Evolutionary conservation across 2,797 vertebrate species (phyloP), one percentile per base, ranked within the genome.

Genomic region (Apodemus agrarius): DNA sequence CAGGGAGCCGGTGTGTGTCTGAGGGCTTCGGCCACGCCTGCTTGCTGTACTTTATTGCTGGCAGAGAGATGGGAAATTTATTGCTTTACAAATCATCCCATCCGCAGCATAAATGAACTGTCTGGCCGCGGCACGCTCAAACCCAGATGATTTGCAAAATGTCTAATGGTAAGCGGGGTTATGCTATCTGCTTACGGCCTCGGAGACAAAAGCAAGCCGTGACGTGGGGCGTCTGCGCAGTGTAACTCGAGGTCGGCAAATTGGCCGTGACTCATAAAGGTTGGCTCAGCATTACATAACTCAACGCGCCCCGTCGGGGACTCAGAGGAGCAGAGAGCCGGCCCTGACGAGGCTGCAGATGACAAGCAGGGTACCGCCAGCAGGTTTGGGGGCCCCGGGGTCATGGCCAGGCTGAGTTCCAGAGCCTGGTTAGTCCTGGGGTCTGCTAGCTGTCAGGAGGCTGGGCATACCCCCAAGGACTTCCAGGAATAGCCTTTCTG

Each of bases 51-150:
- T 98, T 97, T 97, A 76, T 94, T 91, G 96, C 93, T 98, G 98
- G 98, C 98, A 98, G 90, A 97, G 94, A 97, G 97, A 97, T 97
- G 97, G 96, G 96, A 98, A 98, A 98, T 98, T 98, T 98, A 97
- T 99, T 98, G 96, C 98, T 98, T 98, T 98, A 96, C 96, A 93
- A 98, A 97, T 98, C 98, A 97, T 98, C 95, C 96, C 96, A 81
- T 93, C 98, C 97, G 49, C 2, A 0, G 97, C 92, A 95, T 97
- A 98, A 98, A 98, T 97, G 98, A 98, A 98, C 98, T 98, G 97
- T 97, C 98, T 98, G 97, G 85, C 61, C 96, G 95, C 94, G 22
- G 98, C 67, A 67, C 97, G 96, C 97, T 98, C 93, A n/a, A 94
- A 72, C 93, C 96, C 85, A 95, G 95, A 98, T 95, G 97, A 98